Base-by-base conservation (phyloP, 2,113 vertebrate genomes). In the Sceloporus tristichus region DNA sequence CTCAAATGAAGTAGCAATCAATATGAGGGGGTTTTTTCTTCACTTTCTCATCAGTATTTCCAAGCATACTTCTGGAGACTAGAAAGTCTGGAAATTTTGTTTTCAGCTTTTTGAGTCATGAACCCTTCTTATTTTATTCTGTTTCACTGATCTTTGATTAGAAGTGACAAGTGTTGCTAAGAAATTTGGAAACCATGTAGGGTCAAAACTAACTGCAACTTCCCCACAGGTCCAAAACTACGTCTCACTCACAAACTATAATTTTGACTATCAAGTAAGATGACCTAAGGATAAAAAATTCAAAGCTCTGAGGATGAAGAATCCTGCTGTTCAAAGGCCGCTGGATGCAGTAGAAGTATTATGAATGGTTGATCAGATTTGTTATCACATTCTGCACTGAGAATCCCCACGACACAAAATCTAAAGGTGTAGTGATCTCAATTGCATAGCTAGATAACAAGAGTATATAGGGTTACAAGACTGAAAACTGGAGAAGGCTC, bases 121-220 rank as follows among this genome's bases (percentile, higher is more conserved):
- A 88, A 89, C 84, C 92, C 94, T 94, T 93, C 93, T 93, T 93
- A 92, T 84, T 92, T 92, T 89, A 94, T 95, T 87, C 90, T 91
- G 88, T 65, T 88, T 88, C 89, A 89, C 88, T 91, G 89, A 79
- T 85, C 68, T 94, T 94, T 91, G 90, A 96, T 95, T 95, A 90
- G 85, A 95, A 91, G 62, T 95, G 95, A 95, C 95, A 95, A 94
- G 88, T 91, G 87, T 89, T 94, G 89, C 92, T 95, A 95, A 95
- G 93, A 95, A 94, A 93, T 94, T 79, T 86, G 84, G 79, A 83
- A 83, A 90, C 91, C 85, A 81, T 89, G 54, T 42, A 90, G 66
- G 84, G 92, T 92, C 91, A 90, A n/a, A 89, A 11, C 73, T 88
- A 92, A 91, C 89, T 91, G 80, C 80, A 87, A 40, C 40, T 78